Percentiles rank a stretch among this genome's conserved stretches.
phyloP scores from a whole-genome alignment of 2,797 vertebrate genomes.

The Threskiornis aethiopicus region DNA sequence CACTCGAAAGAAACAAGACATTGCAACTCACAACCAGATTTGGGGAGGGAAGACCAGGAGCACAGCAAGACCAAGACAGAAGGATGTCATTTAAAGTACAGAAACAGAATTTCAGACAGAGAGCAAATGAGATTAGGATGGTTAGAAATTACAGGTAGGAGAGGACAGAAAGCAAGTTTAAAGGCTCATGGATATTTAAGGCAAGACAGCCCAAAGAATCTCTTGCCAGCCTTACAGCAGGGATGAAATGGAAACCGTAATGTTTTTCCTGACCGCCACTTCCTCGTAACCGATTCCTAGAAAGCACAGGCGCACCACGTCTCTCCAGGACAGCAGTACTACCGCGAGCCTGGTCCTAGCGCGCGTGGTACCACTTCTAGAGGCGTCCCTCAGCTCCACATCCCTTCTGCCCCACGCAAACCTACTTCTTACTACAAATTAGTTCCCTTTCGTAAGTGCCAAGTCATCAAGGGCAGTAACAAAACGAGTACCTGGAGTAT shows the following conservation, averaged over 20 bases:
- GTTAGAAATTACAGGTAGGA: not conserved
- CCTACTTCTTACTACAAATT: not conserved
- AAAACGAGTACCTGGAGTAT: conserved; percentile 86
- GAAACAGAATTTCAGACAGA: not conserved
- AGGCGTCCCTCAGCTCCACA: not conserved
- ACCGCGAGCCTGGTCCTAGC: fast-evolving
- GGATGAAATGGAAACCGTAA: not conserved
- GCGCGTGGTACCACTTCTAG: not conserved
- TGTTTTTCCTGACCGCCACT: not conserved
- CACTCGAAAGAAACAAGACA: not conserved
- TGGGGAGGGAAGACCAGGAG: not conserved
- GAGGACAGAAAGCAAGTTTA: not conserved
- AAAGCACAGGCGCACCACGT: not conserved
- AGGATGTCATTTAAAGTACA: not conserved
- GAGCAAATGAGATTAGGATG: not conserved
- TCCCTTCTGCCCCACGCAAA: not conserved
- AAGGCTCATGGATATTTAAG: not conserved
- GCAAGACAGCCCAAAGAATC: not conserved
- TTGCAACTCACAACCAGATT: not conserved
- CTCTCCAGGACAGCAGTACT: not conserved
- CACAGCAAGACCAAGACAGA: not conserved
- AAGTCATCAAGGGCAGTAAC: not conserved
- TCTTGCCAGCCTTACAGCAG: not conserved
- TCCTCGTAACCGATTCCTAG: not conserved
- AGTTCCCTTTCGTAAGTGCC: not conserved